Evolutionary conservation across 2,888 invertebrate species (phyloP), one percentile per base, ranked within the genome.

Genomic region (Alcis repandata): DNA sequence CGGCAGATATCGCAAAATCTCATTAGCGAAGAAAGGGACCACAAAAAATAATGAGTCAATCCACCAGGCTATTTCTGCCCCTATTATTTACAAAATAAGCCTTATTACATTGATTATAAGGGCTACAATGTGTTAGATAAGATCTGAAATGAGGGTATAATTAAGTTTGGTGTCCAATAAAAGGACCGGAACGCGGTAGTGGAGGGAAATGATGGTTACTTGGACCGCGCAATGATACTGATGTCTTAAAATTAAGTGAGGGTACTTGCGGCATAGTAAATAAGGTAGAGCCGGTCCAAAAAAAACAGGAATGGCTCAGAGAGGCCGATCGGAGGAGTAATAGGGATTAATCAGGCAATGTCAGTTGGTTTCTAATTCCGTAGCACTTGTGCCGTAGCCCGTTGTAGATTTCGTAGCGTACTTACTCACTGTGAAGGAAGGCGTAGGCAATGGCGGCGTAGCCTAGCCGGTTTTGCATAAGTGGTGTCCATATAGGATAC

Each of bases 11-110:
- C 83, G 76, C 79, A 73, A 82, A 86, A 86, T 85, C 87, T 88
- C 87, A 87, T 88, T 87, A 87, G 83, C 72, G 72, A 48, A 77
- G 83, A 79, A 76, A 77, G 75, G 73, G 79, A 77, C 82, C 79
- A 84, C 87, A 86, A 87, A 87, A 88, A 88, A 88, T 86, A 87
- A 88, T 85, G 86, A 85, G 79, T 78, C 79, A 74, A 81, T 71
- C 64, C 62, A 72, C 75, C 69, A 56, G 48, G 38, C 41, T 49
- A 59, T 59, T 66, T 45, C 51, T 36, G 19, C n/a, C 20, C n/a
- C 54, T 20, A 56, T 64, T 59, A 49, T 59, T 54, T 56, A 49
- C 13, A 17, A 57, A 8, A 20, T n/a, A 52, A 54, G 53, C 62
- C 69, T 65, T 78, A 71, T 63, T 8, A 0, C 2, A 0, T 0